Conservation (phyloP, 1,140 invertebrate genomes). For the Bombus superbus region DNA sequence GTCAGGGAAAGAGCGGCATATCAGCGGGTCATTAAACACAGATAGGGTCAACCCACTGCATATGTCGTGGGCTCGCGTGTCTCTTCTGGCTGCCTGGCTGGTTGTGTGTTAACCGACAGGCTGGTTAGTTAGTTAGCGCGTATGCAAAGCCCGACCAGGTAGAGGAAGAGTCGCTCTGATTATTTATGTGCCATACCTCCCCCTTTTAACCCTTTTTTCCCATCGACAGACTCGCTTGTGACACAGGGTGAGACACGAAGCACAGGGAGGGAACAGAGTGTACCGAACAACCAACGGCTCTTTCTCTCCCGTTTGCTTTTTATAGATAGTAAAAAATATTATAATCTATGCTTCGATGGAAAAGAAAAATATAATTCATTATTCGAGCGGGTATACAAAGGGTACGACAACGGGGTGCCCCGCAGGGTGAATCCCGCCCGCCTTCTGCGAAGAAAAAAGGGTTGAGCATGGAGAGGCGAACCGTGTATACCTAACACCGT, state of each 20-base stretch:
- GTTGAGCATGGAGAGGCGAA: conserved; percentile 62
- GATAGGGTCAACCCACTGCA: conserved; percentile 73
- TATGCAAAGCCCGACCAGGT: conserved; percentile 77
- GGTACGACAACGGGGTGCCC: conserved; percentile 76
- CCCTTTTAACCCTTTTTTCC: conserved; percentile 52
- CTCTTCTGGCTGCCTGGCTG: conserved; percentile 56
- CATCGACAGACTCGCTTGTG: conserved; percentile 27
- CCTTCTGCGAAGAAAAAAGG: conserved; percentile 72
- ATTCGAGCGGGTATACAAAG: conserved; percentile 77
- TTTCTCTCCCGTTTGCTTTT: conserved; percentile 71
- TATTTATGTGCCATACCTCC: conserved; percentile 69
- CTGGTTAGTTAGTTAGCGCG: conserved; percentile 71
- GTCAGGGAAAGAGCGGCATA: conserved; percentile 56
- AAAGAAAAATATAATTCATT: conserved; percentile 83
- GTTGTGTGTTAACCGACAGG: conserved; percentile 43
- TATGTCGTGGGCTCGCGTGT: conserved; percentile 69
- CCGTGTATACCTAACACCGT: conserved; percentile 31
- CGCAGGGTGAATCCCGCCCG: conserved; percentile 75
- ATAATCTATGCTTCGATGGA: conserved; percentile 82
- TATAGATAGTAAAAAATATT: conserved; percentile 82
- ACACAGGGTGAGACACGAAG: conserved; percentile 66
- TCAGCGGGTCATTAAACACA: conserved; percentile 73
- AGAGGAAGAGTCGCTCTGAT: conserved; percentile 67
- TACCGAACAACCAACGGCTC: conserved; percentile 50
- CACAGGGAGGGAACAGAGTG: conserved; percentile 56